A percentile compares a stretch with the other conserved stretches of the same genome.
phyloP scores from a whole-genome alignment of 2,113 vertebrate genomes.

The Helogale parvula region DNA sequence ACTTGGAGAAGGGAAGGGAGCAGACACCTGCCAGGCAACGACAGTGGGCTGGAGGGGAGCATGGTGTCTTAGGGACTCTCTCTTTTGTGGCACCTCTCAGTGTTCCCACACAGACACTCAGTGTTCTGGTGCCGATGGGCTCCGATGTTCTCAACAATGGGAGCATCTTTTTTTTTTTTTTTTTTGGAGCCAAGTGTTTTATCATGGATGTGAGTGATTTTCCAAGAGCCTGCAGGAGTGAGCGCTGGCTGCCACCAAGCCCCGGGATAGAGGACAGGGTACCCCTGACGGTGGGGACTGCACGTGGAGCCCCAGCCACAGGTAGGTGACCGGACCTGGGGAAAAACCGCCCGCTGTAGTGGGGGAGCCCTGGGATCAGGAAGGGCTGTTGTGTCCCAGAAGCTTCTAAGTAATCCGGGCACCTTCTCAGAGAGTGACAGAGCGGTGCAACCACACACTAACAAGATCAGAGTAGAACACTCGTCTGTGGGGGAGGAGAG shows the following conservation, averaged over 20 bases:
- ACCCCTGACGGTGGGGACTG: rapidly evolving
- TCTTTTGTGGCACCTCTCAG: no score
- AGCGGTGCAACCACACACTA: not conserved
- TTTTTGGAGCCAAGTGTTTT: not conserved
- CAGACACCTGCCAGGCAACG: not conserved
- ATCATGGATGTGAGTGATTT: not conserved
- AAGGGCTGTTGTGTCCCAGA: not conserved
- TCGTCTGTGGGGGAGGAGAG: no score
- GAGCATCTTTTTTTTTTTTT: not conserved
- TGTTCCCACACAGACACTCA: rapidly evolving
- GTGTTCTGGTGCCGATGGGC: not conserved
- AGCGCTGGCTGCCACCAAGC: not conserved
- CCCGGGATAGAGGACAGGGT: not conserved
- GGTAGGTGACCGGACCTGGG: not conserved
- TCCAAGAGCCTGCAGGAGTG: not conserved
- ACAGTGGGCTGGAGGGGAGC: no score
- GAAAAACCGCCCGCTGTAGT: rapidly evolving
- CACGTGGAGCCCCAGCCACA: not conserved
- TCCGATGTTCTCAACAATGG: not conserved
- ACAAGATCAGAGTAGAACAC: not conserved
- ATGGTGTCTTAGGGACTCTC: rapidly evolving
- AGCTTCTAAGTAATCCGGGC: not conserved
- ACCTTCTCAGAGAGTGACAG: not conserved
- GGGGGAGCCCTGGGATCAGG: not conserved
- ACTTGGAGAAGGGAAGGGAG: not conserved